phyloP scores from a whole-genome alignment of 2,888 invertebrate genomes.

The Noctua pronuba region DNA sequence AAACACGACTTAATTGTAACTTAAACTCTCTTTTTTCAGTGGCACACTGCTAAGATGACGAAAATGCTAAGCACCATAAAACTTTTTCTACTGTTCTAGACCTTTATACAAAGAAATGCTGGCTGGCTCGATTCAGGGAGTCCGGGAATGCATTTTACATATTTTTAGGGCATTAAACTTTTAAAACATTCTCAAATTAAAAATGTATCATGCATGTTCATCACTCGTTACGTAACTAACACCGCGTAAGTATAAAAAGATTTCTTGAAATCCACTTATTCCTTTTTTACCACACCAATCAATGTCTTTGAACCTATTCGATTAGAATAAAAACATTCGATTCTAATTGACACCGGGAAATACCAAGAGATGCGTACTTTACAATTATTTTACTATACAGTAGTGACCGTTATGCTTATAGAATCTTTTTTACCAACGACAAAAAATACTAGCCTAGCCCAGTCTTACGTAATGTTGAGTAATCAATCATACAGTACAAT shows the following conservation, averaged over 20 bases:
- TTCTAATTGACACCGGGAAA: conserved; percentile 33
- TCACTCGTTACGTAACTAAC: neutral
- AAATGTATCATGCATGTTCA: neutral
- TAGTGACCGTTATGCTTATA: conserved; percentile 4
- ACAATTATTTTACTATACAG: conserved; percentile 22
- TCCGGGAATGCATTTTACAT: neutral
- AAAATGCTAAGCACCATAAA: neutral
- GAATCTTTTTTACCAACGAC: conserved; percentile 15
- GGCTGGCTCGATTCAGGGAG: neutral
- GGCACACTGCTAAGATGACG: neutral
- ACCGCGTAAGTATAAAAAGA: neutral
- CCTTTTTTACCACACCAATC: conserved; percentile 23
- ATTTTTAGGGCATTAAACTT: neutral
- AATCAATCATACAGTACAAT: conserved; percentile 9
- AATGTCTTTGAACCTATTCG: conserved; percentile 16
- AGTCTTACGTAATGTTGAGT: conserved; percentile 10
- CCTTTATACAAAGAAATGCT: neutral
- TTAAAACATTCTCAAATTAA: neutral
- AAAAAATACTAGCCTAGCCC: conserved; percentile 11
- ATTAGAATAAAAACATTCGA: conserved; percentile 17
- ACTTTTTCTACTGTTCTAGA: neutral
- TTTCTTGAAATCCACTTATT: neutral
- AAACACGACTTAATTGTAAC: neutral
- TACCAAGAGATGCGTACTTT: conserved; percentile 30
- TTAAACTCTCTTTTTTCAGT: neutral